Evolutionary conservation across 2,113 vertebrate species (phyloP).

Genomic region (Siniperca knerii): DNA sequence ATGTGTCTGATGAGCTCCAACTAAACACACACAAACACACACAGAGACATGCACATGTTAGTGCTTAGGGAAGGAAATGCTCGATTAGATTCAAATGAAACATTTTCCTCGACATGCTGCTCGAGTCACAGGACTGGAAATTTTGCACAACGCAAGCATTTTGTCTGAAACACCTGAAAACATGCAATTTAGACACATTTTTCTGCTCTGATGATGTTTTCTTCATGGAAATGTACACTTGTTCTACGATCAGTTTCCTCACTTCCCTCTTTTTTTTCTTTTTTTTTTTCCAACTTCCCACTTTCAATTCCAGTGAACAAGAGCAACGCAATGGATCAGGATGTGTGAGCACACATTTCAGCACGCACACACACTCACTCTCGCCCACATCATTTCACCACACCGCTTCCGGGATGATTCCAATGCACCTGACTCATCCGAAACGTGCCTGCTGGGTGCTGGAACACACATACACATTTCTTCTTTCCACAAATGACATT

Average conservation of each 20-base stretch:
- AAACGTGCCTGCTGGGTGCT: conserved; percentile 1
- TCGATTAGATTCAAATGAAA: conserved; percentile 55
- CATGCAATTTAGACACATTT: background rate
- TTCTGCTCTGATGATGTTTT: background rate
- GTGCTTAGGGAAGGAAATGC: conserved; percentile 40
- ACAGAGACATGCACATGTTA: conserved; percentile 40
- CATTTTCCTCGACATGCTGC: conserved; percentile 10
- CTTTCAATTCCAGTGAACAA: conserved; percentile 50
- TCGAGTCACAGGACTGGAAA: background rate
- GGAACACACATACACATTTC: background rate
- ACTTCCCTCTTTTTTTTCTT: conserved; percentile 44
- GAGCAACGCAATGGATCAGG: background rate
- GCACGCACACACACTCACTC: background rate
- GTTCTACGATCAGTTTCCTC: conserved; percentile 10
- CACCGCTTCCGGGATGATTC: background rate
- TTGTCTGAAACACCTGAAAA: conserved; percentile 5
- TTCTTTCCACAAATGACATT: conserved; percentile 22
- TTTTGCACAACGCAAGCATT: conserved; percentile 19
- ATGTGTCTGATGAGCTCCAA: conserved; percentile 91
- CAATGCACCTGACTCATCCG: background rate
- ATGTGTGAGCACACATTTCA: background rate
- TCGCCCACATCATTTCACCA: conserved; percentile 11
- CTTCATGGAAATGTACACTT: background rate
- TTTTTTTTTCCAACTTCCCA: conserved; percentile 33
- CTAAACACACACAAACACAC: conserved; percentile 78